Evolutionary conservation across 1,140 invertebrate species (phyloP).

Genomic region (Centruroides vittatus): DNA sequence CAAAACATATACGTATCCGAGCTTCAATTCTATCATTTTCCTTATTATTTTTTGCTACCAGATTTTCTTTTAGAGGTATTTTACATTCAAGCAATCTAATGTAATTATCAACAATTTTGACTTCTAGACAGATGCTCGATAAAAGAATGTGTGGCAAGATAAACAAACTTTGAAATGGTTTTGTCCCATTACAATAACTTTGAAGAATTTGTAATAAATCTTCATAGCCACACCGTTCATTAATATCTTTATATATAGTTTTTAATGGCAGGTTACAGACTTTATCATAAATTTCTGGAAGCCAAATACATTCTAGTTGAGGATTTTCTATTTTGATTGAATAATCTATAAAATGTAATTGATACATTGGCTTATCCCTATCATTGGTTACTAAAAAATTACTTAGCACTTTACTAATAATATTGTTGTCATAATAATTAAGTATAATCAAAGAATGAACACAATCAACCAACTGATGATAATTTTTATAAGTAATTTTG

Average conservation of each 20-base stretch:
- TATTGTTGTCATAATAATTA: conserved; percentile 1
- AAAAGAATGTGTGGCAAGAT: conserved; percentile 11
- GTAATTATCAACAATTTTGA: too few relatives aligned
- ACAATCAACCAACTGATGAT: conserved; percentile 5
- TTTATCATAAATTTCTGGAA: not conserved
- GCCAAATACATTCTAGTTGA: not conserved
- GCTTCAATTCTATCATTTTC: not conserved
- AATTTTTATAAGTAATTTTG: conserved; percentile 1
- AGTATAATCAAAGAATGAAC: conserved; percentile 5
- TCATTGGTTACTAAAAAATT: not conserved
- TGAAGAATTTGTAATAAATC: not conserved
- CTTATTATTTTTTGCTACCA: too few relatives aligned
- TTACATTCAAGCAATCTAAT: too few relatives aligned
- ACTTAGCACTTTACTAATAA: not conserved
- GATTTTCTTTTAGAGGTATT: too few relatives aligned
- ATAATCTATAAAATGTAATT: conserved; percentile 7
- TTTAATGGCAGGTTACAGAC: not conserved
- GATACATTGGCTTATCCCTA: conserved; percentile 9
- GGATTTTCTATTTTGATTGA: conserved; percentile 9
- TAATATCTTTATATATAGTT: conserved; percentile 5
- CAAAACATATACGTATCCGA: conserved; percentile 3
- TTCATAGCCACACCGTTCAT: conserved; percentile 3
- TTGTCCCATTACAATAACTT: not conserved
- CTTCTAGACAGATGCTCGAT: not conserved
- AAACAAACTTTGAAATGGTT: conserved; percentile 1